phyloP scores from a whole-genome alignment of 1,140 invertebrate genomes.

The Drosophila erecta region DNA sequence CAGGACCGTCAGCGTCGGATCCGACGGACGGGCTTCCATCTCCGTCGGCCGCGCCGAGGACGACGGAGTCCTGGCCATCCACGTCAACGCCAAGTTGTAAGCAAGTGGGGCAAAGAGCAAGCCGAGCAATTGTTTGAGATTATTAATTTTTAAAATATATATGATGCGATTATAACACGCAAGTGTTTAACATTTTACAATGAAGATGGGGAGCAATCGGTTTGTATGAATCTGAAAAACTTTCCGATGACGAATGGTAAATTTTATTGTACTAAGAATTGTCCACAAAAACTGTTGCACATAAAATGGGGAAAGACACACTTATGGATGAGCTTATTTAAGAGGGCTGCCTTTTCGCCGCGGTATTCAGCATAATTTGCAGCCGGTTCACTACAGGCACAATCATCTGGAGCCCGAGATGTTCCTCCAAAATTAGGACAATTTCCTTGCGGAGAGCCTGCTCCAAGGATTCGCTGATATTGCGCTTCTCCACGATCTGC shows the following conservation, averaged over 20 bases:
- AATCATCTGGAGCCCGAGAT: constrained; percentile 70
- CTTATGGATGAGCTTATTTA: not conserved
- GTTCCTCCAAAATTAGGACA: constrained; percentile 43
- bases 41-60: constrained; percentile 85
- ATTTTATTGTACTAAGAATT: no score
- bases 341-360: constrained; percentile 7
- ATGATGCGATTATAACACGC: not conserved
- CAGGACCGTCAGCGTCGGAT: constrained; percentile 88
- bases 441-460: constrained; percentile 44
- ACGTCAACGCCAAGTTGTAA: constrained; percentile 86
- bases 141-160: not conserved
- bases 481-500: constrained; percentile 60
- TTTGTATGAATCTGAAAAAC: no score
- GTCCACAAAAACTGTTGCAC: no score
- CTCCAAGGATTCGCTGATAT: constrained; percentile 49
- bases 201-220: not conserved
- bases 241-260: no score
- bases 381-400: constrained; percentile 55
- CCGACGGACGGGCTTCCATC: constrained; percentile 88
- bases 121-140: not conserved
- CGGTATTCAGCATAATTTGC: constrained; percentile 60
- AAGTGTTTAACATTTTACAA: not conserved
- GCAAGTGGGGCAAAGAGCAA: not conserved
- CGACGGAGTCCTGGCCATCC: constrained; percentile 92
- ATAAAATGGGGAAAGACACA: no score